phyloP scores from a whole-genome alignment of 1,140 invertebrate genomes.

The Oryzaephilus surinamensis region DNA sequence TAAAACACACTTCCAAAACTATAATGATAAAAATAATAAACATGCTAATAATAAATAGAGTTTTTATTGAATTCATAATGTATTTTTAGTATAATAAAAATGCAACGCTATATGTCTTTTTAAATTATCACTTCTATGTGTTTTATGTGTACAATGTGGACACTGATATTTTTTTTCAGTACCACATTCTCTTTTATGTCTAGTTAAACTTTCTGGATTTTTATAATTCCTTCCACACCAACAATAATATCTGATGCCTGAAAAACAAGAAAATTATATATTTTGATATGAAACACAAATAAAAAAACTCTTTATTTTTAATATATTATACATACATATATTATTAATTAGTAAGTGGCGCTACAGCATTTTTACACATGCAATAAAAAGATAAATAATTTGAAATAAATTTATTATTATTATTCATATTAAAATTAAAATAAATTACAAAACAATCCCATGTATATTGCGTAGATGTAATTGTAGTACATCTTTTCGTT shows the following conservation, averaged over 20 bases:
- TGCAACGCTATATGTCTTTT: slow-evolving; percentile 8
- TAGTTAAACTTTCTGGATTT: slow-evolving; percentile 7
- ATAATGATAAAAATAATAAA: too few relatives aligned
- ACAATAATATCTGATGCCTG: slow-evolving; percentile 40
- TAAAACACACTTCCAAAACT: too few relatives aligned
- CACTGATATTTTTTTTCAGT: slow-evolving; percentile 10
- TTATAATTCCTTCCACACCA: slow-evolving; percentile 6
- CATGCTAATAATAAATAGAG: too few relatives aligned
- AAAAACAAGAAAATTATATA: slow-evolving; percentile 35
- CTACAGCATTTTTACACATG: too few relatives aligned
- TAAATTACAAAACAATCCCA: slow-evolving; percentile 6
- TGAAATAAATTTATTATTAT: background rate
- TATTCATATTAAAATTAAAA: background rate
- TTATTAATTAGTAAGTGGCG: too few relatives aligned
- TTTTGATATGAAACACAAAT: too few relatives aligned
- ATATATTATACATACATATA: too few relatives aligned
- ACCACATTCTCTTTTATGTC: slow-evolving; percentile 13
- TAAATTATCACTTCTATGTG: slow-evolving; percentile 16
- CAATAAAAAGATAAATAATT: too few relatives aligned
- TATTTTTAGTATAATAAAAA: too few relatives aligned
- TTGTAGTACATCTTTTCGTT: slow-evolving; percentile 24
- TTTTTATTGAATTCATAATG: too few relatives aligned
- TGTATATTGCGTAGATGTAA: slow-evolving; percentile 14
- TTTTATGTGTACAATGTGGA: slow-evolving; percentile 14
- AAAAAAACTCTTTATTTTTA: too few relatives aligned